Percentiles rank a stretch among this genome's conserved stretches.
These are phyloP conservation scores for Chaunax sp. DNA, from an alignment of 2,797 vertebrate species.

Conservation along the genomic window DNA sequence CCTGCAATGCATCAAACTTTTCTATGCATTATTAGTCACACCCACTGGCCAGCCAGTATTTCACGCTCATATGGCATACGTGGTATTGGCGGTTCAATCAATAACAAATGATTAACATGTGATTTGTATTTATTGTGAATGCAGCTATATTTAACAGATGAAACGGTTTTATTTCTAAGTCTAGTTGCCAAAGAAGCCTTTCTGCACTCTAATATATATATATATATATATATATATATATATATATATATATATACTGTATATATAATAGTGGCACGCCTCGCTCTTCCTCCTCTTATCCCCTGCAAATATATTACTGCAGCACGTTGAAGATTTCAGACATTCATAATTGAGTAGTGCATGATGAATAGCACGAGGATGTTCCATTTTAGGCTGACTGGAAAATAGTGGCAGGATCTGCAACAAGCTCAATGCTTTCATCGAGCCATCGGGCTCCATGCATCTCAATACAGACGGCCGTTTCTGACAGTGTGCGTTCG, in stretches of 20 bases:
- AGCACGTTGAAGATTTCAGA: constrained; percentile 77
- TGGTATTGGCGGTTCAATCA: constrained; percentile 34
- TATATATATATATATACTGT: too few relatives aligned
- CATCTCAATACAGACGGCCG: constrained; percentile 47
- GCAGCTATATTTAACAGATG: constrained; percentile 20
- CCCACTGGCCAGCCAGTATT: constrained; percentile 7
- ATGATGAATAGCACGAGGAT: constrained; percentile 81
- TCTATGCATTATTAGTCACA: constrained; percentile 43
- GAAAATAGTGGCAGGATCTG: constrained; percentile 65
- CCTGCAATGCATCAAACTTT: constrained; percentile 20
- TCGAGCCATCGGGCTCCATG: constrained; percentile 49
- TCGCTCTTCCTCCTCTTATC: constrained; percentile 52
- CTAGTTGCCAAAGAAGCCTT: constrained; percentile 22
- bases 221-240: too few relatives aligned
- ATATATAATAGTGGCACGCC: too few relatives aligned
- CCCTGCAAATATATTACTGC: constrained; percentile 79
- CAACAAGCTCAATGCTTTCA: constrained; percentile 50
- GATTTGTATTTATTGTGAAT: constrained; percentile 42
- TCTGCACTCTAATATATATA: constrained; percentile 45
- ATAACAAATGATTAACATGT: constrained; percentile 36
- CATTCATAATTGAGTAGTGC: constrained; percentile 83
- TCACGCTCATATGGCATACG: constrained; percentile 16
- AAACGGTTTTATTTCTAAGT: constrained; percentile 48
- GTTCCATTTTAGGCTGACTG: constrained; percentile 78
- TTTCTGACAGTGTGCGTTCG: constrained; percentile 30